phyloP scores from a whole-genome alignment of 1,140 invertebrate species.

The Brachionus rotundiformis region DNA sequence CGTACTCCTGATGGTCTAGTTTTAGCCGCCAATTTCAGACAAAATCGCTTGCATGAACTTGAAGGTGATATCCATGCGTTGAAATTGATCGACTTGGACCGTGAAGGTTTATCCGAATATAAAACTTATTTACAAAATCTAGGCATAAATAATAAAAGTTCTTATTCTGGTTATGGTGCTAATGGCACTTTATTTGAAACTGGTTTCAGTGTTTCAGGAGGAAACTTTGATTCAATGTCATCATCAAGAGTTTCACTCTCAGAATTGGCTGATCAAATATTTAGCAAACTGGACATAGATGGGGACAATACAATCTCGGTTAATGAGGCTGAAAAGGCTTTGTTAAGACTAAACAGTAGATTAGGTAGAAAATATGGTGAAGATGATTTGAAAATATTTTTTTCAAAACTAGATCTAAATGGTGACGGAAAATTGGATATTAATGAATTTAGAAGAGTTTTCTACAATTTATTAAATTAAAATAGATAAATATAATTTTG shows the following conservation, averaged over 20 bases:
- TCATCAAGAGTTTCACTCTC: not conserved
- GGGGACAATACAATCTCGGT: not conserved
- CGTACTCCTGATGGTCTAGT: conserved; percentile 12
- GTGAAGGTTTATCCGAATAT: conserved; percentile 28
- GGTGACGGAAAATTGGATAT: not conserved
- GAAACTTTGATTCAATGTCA: not conserved
- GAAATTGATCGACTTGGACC: not conserved
- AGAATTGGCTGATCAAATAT: not conserved
- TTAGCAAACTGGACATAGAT: conserved; percentile 17
- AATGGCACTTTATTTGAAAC: not conserved
- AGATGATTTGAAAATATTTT: conserved; percentile 15
- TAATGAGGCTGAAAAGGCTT: conserved; percentile 27
- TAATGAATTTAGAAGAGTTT: conserved; percentile 4
- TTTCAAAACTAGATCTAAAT: not conserved
- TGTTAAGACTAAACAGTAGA: conserved; percentile 22
- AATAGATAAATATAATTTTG: not conserved
- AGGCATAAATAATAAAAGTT: not conserved
- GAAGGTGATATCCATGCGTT: conserved; percentile 16
- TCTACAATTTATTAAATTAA: conserved; percentile 18
- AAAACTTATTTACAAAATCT: not conserved
- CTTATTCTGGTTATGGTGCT: not conserved
- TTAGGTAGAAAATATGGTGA: conserved; percentile 27
- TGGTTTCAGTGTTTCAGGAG: not conserved
- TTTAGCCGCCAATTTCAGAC: not conserved
- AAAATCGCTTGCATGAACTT: not conserved